These are phyloP conservation scores for Heteromormyrus szaboi DNA, from an alignment of 2,797 vertebrate species.

Conservation along the genomic window DNA sequence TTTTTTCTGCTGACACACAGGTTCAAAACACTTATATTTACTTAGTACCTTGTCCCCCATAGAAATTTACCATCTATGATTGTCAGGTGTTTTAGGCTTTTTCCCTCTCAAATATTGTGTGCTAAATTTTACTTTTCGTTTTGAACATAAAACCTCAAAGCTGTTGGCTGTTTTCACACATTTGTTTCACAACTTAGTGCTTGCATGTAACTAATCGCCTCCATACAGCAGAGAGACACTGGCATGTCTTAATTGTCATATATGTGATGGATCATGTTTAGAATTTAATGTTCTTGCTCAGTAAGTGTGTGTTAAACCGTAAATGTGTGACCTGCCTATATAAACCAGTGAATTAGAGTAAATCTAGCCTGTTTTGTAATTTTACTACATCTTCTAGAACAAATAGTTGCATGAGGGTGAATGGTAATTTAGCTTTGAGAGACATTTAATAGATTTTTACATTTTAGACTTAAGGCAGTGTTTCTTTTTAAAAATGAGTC, in stretches of 20 bases:
- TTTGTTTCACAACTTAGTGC: neutral
- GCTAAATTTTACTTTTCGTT: neutral
- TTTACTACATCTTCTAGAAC: neutral
- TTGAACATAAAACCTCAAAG: neutral
- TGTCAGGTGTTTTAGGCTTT: neutral
- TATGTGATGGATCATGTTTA: neutral
- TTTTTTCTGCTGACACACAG: neutral
- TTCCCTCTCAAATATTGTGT: neutral
- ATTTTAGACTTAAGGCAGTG: neutral
- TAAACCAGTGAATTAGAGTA: neutral
- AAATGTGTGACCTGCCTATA: neutral
- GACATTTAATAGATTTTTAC: neutral
- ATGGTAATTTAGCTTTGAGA: neutral
- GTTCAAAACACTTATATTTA: neutral
- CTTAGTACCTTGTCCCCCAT: neutral
- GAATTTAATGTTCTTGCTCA: neutral
- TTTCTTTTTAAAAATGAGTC: neutral
- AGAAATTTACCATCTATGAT: neutral
- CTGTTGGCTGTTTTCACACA: neutral
- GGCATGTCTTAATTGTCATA: neutral
- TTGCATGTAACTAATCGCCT: neutral
- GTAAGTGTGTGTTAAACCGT: neutral
- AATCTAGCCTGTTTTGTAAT: neutral
- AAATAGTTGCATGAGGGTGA: neutral
- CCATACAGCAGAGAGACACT: neutral